phyloP scores from a whole-genome alignment of 2,888 invertebrate genomes.

The Apotomis turbidana region DNA sequence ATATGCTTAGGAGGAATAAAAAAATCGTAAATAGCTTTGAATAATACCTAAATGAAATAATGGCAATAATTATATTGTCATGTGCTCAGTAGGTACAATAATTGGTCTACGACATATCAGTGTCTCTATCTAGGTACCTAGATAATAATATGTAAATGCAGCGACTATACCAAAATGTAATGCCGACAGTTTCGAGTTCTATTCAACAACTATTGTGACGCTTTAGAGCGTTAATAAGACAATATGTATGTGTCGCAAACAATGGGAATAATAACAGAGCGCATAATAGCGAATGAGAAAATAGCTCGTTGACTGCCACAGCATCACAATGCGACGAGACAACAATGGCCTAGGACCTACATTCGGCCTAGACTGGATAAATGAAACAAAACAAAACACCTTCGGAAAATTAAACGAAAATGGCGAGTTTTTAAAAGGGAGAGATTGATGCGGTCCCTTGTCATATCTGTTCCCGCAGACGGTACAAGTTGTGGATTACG shows the following conservation, averaged over 20 bases:
- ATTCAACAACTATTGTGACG: conserved; percentile 45
- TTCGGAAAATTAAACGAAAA: conserved; percentile 68
- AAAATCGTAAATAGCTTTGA: too few relatives aligned
- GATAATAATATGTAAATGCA: conserved; percentile 1
- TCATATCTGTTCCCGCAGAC: conserved; percentile 24
- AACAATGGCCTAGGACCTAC: conserved; percentile 75
- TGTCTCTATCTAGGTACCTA: neutral
- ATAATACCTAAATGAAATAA: neutral
- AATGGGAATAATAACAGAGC: conserved; percentile 74
- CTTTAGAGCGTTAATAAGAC: conserved; percentile 57
- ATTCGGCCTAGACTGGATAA: conserved; percentile 66
- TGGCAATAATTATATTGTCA: too few relatives aligned
- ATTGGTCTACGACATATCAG: too few relatives aligned
- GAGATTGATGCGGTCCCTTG: conserved; percentile 29
- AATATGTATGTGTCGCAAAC: conserved; percentile 68
- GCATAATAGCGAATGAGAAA: conserved; percentile 79
- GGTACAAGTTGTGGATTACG: conserved; percentile 16
- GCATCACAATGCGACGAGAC: conserved; percentile 72
- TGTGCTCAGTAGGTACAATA: too few relatives aligned
- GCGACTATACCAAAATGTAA: conserved; percentile 15
- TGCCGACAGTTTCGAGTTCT: conserved; percentile 37
- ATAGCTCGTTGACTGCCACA: conserved; percentile 74
- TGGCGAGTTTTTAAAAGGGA: conserved; percentile 52
- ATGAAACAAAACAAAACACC: conserved; percentile 74
- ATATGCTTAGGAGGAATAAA: too few relatives aligned